phyloP scores from a whole-genome alignment of 64 coral and sea anemone species.

The Actinia equina region DNA sequence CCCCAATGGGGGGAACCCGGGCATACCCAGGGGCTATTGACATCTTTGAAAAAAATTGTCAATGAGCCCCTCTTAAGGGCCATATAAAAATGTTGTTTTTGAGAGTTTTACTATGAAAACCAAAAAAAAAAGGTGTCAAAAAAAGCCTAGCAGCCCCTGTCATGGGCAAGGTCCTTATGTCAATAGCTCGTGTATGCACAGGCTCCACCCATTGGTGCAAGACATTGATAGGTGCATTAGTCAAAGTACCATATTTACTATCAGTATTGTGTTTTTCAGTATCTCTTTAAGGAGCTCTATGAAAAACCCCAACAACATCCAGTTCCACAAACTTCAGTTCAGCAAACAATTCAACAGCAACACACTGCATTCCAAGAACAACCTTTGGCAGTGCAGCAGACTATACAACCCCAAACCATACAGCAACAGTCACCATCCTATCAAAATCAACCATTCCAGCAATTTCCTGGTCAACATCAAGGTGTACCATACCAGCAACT shows the following conservation, averaged over 20 bases:
- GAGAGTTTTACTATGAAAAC: too few species aligned
- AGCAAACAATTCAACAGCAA: background rate
- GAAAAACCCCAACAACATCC: background rate
- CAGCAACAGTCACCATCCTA: slow-evolving; percentile 5
- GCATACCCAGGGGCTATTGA: too few species aligned
- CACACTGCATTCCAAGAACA: background rate
- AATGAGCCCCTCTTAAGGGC: too few species aligned
- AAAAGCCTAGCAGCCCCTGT: too few species aligned
- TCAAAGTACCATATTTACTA: background rate
- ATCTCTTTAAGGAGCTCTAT: slow-evolving; percentile 26
- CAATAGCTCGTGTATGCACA: too few species aligned
- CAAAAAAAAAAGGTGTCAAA: too few species aligned
- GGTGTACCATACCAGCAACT: background rate
- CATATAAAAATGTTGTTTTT: too few species aligned
- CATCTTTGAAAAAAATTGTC: too few species aligned
- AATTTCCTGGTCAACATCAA: slow-evolving; percentile 24
- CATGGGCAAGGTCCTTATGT: too few species aligned
- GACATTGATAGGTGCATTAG: too few species aligned
- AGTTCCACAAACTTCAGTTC: background rate
- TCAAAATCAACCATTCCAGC: slow-evolving; percentile 4
- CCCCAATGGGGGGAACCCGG: too few species aligned
- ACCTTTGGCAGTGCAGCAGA: background rate
- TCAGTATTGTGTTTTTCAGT: slow-evolving; percentile 4
- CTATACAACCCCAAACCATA: background rate
- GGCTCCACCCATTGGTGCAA: background rate